Base-by-base conservation (phyloP, 2,113 vertebrate genomes). In the Tachysurus vachellii region DNA sequence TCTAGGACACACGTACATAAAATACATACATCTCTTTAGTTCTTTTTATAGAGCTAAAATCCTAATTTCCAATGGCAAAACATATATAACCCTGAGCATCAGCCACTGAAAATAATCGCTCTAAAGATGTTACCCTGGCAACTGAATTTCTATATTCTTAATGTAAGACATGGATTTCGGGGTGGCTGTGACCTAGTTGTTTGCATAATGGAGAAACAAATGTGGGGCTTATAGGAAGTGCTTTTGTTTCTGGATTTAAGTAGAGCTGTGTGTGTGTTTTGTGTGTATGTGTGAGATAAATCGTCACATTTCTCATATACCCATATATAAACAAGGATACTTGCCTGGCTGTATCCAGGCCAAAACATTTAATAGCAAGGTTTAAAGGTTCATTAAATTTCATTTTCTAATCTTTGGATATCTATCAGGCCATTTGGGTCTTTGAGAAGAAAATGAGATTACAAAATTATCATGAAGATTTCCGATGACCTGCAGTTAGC, bases 121-220 rank as follows among this genome's bases (percentile, higher is more conserved):
- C 17, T 26, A 64, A 85, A 80, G 14, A 57, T 47, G 79, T 87
- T 87, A 26, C 80, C 66, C 54, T 82, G 56, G 70, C 56, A 87
- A 83, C 86, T 11, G 68, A 64, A 76, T 75, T 57, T 61, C 80
- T 68, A 75, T 83, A 76, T 75, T 14, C 56, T 75, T 61, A 62
- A 82, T 50, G 85, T 59, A 61, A 71, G 23, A 75, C 75, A 57
- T 77, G 50, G 9, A 79, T 71, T 84, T 76, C 44, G 31, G 80
- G n/a, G 83, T 21, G 42, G 53, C 71, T 64, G 50, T 89, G 86
- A 86, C 87, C 85, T 62, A 89, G 44, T 85, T 89, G 84, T 84
- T 66, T 70, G 36, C 71, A 79, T 83, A 70, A 70, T 47, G 77
- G 47, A 44, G 56, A n/a, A 83, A 36, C 42, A 13, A 71, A 88